These are phyloP conservation scores for Macrosoma leucophasiata DNA, from an alignment of 2,888 invertebrate genomes.

Conservation along the genomic window DNA sequence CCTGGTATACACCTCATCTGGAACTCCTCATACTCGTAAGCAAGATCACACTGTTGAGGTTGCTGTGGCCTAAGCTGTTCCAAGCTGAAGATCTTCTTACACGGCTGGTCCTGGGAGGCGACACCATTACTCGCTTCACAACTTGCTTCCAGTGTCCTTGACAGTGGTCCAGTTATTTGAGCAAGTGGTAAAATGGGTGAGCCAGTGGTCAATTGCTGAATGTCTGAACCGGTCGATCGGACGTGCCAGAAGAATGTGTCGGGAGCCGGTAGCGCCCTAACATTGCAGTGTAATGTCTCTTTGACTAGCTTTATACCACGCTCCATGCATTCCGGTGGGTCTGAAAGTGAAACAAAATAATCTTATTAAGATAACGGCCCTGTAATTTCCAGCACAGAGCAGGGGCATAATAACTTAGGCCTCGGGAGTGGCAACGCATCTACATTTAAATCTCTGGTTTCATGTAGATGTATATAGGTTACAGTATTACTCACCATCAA, in stretches of 20 bases:
- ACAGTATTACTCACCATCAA: too few species aligned
- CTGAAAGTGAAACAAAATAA: constrained; percentile 41
- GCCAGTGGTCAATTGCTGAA: constrained; percentile 59
- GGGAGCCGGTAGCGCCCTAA: constrained; percentile 49
- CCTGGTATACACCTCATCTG: constrained; percentile 68
- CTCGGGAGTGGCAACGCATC: too few species aligned
- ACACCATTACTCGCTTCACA: constrained; percentile 64
- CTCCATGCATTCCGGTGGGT: constrained; percentile 59
- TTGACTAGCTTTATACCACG: constrained; percentile 51
- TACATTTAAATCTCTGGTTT: too few species aligned
- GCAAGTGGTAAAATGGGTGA: constrained; percentile 50
- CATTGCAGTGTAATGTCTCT: constrained; percentile 55
- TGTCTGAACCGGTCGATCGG: constrained; percentile 48
- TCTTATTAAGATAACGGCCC: too few species aligned
- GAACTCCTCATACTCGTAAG: constrained; percentile 59
- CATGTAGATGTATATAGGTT: too few species aligned
- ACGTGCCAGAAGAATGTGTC: constrained; percentile 66
- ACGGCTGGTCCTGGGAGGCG: constrained; percentile 54
- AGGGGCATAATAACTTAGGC: too few species aligned
- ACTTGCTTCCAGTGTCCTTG: constrained; percentile 44
- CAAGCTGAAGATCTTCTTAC: constrained; percentile 49
- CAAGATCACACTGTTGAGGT: constrained; percentile 59
- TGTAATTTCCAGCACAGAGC: too few species aligned
- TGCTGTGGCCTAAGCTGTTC: constrained; percentile 57
- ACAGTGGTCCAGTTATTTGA: constrained; percentile 57